Evolutionary conservation across 2,888 invertebrate species (phyloP), one percentile per base, ranked within the genome.

Genomic region (Eupeodes latifasciatus): DNA sequence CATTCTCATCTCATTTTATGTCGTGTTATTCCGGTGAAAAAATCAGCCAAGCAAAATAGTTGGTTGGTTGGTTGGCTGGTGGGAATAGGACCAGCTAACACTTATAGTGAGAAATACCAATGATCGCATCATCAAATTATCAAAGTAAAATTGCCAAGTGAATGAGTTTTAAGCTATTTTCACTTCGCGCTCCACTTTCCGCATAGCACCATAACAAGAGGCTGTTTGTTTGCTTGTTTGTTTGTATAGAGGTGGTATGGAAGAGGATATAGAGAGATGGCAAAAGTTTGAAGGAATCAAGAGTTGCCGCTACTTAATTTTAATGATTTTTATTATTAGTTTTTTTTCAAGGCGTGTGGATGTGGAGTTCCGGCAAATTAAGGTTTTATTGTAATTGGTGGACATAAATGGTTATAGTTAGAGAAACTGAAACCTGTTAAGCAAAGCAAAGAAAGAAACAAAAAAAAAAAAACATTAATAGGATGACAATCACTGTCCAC

Each of bases 81-180:
- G 27, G 27, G 27, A 27, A 27, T 27, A 27, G 27, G 27, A 27
- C 27, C 27, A 40, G 64, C 44, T 16, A 27, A 19, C 19, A 12
- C 4, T 19, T 57, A 5, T 12, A 75, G 69, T 69, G 36, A 72
- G 76, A 69, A 69, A 72, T 84, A 64, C 72, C 87, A 87, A 83
- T 83, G 84, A 87, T 87, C 87, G 87, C 84, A 84, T 87, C 84
- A 87, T 81, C 84, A 87, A 87, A 87, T 87, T 87, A 87, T 87
- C 80, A 87, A 27, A 87, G 84, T 77, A 77, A 84, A 80, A 87
- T 84, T 84, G 84, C 87, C 87, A 87, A 84, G 84, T 81, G 87
- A 84, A 81, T 87, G 80, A 74, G 87, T 87, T 81, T 84, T 77
- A 81, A 87, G 84, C 84, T 77, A 84, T 87, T 87, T 84, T 80